Conservation (phyloP, 2,888 invertebrate species). For the Cataglyphis altisquamis region DNA sequence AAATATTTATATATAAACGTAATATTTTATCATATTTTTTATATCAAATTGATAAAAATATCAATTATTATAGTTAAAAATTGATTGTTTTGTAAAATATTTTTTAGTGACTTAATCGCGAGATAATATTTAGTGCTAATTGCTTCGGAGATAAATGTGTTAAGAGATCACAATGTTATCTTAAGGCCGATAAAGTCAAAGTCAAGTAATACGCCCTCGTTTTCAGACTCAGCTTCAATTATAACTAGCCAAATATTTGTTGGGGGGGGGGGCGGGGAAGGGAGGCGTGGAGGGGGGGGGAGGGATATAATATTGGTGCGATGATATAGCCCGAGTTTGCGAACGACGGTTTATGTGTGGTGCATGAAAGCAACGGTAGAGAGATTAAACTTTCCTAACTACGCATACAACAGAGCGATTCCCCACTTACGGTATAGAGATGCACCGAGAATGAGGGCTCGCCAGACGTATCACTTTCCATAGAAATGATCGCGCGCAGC, state of each 20-base stretch:
- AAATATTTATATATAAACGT: not conserved
- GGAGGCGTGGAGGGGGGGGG: no score
- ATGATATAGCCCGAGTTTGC: not conserved
- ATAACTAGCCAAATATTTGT: conserved; percentile 42
- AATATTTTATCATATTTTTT: not conserved
- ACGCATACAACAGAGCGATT: conserved; percentile 16
- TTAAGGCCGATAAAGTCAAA: conserved; percentile 1
- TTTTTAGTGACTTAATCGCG: not conserved
- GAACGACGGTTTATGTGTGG: conserved; percentile 7
- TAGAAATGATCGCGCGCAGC: conserved; percentile 48
- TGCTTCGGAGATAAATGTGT: not conserved
- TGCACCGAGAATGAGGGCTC: conserved; percentile 30
- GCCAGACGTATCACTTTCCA: conserved; percentile 46
- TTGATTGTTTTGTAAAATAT: not conserved
- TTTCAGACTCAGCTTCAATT: conserved; percentile 14
- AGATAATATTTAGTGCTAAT: not conserved
- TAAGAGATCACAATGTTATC: not conserved
- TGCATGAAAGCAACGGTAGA: conserved; percentile 20
- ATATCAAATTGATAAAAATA: not conserved
- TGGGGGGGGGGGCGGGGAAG: no score
- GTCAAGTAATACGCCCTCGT: not conserved
- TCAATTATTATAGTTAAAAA: not conserved
- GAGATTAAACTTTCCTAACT: conserved; percentile 45
- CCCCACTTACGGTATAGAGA: conserved; percentile 30
- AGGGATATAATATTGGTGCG: conserved; percentile 22